phyloP scores from a whole-genome alignment of 2,888 invertebrate genomes.

The Mesoligia furuncula region DNA sequence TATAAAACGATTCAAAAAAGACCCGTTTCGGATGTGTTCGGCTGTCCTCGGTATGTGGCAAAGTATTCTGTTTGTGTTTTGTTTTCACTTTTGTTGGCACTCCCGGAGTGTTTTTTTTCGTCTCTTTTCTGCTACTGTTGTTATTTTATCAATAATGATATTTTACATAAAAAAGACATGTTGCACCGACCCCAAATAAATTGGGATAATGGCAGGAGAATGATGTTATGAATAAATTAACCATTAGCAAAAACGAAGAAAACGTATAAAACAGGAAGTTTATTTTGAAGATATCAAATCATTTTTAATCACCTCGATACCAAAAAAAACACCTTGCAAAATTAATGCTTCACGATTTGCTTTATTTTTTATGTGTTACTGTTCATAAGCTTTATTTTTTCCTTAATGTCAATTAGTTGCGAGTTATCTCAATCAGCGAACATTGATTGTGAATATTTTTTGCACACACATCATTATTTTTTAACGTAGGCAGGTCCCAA shows the following conservation, averaged over 20 bases:
- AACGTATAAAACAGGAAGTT: background rate
- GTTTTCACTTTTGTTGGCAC: too few species aligned
- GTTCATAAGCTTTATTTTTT: conserved; percentile 31
- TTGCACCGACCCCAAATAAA: too few species aligned
- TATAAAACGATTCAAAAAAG: too few species aligned
- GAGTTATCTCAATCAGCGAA: conserved; percentile 44
- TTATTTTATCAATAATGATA: background rate
- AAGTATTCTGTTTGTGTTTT: too few species aligned
- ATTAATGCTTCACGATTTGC: conserved; percentile 17
- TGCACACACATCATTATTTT: conserved; percentile 44
- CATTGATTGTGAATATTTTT: conserved; percentile 48
- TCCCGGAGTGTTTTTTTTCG: too few species aligned
- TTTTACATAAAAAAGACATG: background rate
- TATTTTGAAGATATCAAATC: conserved; percentile 13
- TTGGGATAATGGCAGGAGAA: too few species aligned
- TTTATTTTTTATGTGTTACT: conserved; percentile 31
- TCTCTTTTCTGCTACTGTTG: background rate
- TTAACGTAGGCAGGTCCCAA: conserved; percentile 40
- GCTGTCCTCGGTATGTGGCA: too few species aligned
- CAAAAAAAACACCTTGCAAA: conserved; percentile 31
- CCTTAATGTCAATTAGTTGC: conserved; percentile 45
- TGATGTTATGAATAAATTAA: background rate
- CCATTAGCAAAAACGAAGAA: background rate
- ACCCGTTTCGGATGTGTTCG: too few species aligned
- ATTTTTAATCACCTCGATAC: conserved; percentile 5